These are phyloP conservation scores for Pseudochirops cupreus DNA, from an alignment of 2,797 vertebrate species.

Conservation along the genomic window DNA sequence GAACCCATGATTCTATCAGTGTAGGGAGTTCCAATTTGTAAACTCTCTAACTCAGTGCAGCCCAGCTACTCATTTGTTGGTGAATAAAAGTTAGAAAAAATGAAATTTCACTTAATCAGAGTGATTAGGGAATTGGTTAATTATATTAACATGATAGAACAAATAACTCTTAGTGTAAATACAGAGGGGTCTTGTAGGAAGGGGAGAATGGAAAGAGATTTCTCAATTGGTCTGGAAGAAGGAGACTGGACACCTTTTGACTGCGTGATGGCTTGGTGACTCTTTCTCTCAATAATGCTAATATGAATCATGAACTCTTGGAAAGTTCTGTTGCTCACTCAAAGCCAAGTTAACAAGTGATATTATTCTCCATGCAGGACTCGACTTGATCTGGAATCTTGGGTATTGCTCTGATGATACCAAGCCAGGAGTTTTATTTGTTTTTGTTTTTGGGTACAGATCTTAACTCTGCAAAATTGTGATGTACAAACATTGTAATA, in stretches of 20 bases:
- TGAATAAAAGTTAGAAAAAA: fast-evolving
- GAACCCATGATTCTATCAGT: not conserved
- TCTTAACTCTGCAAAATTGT: conserved; percentile 63
- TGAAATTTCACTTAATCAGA: no score
- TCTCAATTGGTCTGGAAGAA: conserved; percentile 69
- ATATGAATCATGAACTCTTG: conserved; percentile 82
- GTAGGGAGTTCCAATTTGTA: not conserved
- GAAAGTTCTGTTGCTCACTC: conserved; percentile 79
- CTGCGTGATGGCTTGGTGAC: conserved; percentile 79
- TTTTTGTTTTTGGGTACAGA: conserved; percentile 72
- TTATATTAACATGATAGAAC: fast-evolving
- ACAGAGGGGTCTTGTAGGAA: not conserved
- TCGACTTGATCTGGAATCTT: conserved; percentile 82
- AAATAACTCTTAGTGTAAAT: not conserved
- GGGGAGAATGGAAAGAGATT: not conserved
- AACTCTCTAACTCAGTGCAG: not conserved
- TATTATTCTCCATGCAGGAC: conserved; percentile 80
- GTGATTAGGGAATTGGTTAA: fast-evolving
- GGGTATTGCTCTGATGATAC: conserved; percentile 78
- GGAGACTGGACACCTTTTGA: conserved; percentile 83
- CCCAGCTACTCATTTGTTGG: not conserved
- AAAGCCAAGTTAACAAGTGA: conserved; percentile 78
- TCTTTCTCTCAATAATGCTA: conserved; percentile 81
- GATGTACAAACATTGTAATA: conserved; percentile 6
- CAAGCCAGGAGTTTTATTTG: conserved; percentile 79